A percentile compares a stretch with the other conserved stretches of the same genome.
phyloP scores from a whole-genome alignment of 92 coral and sea anemone species.

The Meandrina meandrites region DNA sequence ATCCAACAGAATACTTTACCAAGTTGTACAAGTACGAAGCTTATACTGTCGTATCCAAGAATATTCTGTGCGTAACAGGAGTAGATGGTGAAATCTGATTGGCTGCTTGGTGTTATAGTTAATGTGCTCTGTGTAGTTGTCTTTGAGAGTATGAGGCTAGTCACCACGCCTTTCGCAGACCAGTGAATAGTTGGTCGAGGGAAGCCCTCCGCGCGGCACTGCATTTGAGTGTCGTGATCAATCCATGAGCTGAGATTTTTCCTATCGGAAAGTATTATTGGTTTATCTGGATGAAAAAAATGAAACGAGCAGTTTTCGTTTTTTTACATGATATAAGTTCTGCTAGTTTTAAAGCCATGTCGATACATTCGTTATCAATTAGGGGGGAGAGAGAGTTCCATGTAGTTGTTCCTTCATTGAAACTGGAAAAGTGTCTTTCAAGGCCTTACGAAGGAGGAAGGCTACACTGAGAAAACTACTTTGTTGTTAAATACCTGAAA shows the following conservation, averaged over 20 bases:
- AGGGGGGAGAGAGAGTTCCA: neutral
- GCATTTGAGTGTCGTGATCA: neutral
- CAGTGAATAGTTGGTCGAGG: neutral
- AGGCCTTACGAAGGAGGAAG: neutral
- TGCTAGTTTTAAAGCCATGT: neutral
- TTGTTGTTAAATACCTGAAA: too few species aligned
- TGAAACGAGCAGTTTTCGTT: neutral
- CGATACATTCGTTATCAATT: neutral
- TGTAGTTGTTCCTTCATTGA: too few species aligned
- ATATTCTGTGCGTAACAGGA: neutral
- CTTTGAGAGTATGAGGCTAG: neutral
- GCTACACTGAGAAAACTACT: neutral
- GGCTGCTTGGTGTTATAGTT: neutral
- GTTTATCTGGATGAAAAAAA: neutral
- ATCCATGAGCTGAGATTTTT: neutral
- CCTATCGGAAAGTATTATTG: neutral
- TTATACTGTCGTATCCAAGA: neutral
- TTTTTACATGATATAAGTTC: neutral
- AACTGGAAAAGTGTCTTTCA: neutral
- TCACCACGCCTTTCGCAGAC: neutral
- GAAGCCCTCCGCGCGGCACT: neutral
- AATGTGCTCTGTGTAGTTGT: neutral
- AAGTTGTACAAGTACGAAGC: neutral
- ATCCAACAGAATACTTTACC: neutral
- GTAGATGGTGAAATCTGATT: neutral